Evolutionary conservation across 1,140 invertebrate species (phyloP), one percentile per base, ranked within the genome.

Genomic region (Heliconius melpomene): DNA sequence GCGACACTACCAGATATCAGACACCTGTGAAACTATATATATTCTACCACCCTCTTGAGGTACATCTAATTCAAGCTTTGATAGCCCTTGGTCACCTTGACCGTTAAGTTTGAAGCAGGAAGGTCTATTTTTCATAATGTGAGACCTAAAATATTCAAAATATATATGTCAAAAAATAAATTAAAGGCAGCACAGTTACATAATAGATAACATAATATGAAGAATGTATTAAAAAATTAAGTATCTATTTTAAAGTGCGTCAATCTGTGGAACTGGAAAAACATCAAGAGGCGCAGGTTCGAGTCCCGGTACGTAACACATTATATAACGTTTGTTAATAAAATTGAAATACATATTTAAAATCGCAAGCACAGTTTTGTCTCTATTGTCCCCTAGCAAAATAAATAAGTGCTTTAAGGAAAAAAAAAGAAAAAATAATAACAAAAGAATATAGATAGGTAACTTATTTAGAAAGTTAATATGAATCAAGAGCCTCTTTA

Each of bases 391-490:
- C 16, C 6, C 32, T 46, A 46, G 13, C 40, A 46, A 16, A 46
- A 3, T 46, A 46, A 46, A 46, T 46, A 46, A 3, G 40, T 6
- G 3, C 5, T 54, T 54, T 57, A 20, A 57, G 9, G 7, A 57
- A 57, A 20, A 23, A 57, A 57, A 57, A 23, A 2, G n/a, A 23
- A 57, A 57, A 23, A 57, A 57, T 54, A n/a, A 54, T n/a, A n/a
- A n/a, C n/a, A n/a, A 54, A 54, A 18, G 18, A 57, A 57, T 11
- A 57, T 23, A 57, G n/a, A 23, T 9, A 57, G n/a, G n/a, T 52
- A 32, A 74, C 26, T 76, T 76, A 36, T 13, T 29, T 66, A 29
- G 26, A 66, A 66, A 66, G 60, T 66, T 13, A 66, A 66, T 29
- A 26, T 66, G 60, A 66, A 29, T 66, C 60, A 66, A 23, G 5